These are phyloP conservation scores for Megaceryle maxima DNA, from an alignment of 2,113 vertebrate species.

Conservation along the genomic window DNA sequence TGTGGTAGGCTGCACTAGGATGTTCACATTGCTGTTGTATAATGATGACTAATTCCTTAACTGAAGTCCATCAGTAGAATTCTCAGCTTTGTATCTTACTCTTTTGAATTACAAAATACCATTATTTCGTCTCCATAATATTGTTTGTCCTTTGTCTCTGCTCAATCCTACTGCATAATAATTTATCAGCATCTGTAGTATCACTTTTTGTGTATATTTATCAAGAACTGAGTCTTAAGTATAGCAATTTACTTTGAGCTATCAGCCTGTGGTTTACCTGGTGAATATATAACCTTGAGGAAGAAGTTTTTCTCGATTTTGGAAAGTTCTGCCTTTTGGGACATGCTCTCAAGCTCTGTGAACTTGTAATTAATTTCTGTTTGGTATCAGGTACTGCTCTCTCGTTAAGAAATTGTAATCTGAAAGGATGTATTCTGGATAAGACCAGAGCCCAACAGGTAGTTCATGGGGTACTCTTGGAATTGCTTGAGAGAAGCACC, in stretches of 20 bases:
- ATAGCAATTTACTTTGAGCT: background rate
- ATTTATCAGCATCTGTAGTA: background rate
- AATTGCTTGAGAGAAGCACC: background rate
- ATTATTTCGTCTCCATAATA: slow-evolving; percentile 21
- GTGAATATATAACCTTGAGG: background rate
- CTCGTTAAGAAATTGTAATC: background rate
- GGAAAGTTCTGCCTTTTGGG: background rate
- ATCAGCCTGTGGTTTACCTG: background rate
- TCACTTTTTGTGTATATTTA: background rate
- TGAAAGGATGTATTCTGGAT: background rate
- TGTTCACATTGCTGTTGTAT: slow-evolving; percentile 4
- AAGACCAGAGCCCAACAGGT: background rate
- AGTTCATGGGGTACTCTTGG: background rate
- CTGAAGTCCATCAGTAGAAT: slow-evolving; percentile 51
- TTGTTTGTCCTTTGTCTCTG: background rate
- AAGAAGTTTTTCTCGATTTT: background rate
- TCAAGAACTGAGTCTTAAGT: background rate
- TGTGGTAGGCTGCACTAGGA: slow-evolving; percentile 10
- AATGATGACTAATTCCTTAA: slow-evolving; percentile 57
- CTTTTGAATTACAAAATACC: slow-evolving; percentile 35
- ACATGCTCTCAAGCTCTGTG: background rate
- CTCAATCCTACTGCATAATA: slow-evolving; percentile 1
- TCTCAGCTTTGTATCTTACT: slow-evolving; percentile 5
- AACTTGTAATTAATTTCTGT: background rate
- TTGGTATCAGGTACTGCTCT: background rate